A percentile compares a stretch with the other conserved stretches of the same genome.
These are phyloP conservation scores for Apus apus DNA, from an alignment of 2,113 vertebrate genomes.

Conservation along the genomic window DNA sequence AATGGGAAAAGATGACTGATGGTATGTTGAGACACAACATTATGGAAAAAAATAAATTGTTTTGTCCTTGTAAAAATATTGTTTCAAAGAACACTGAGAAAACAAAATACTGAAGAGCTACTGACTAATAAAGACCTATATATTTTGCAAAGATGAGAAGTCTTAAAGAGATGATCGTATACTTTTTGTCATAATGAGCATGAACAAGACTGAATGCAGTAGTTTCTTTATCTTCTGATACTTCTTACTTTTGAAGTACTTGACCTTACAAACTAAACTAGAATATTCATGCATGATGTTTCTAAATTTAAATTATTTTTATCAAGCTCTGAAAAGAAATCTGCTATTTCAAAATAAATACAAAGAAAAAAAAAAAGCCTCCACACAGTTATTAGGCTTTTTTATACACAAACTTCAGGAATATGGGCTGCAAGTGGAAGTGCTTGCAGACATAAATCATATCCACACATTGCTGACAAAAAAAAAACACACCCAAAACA, in stretches of 20 bases:
- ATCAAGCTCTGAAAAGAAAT: neutral
- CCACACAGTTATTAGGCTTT: neutral
- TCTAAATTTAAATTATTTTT: neutral
- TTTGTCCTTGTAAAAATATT: neutral
- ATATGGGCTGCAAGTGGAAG: neutral
- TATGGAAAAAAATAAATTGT: neutral
- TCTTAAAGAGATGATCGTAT: accelerated
- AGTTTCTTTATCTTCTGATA: neutral
- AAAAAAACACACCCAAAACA: too few relatives aligned
- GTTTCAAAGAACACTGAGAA: neutral
- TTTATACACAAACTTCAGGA: neutral
- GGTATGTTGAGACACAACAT: neutral
- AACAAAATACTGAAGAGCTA: neutral
- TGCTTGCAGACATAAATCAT: neutral
- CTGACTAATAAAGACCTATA: neutral
- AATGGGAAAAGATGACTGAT: neutral
- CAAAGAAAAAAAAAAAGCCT: neutral
- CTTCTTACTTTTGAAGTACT: neutral
- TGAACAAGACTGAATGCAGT: neutral
- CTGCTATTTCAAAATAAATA: neutral
- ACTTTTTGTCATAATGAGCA: neutral
- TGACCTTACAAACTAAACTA: neutral
- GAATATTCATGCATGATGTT: neutral
- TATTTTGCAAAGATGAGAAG: neutral
- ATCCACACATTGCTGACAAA: neutral